Conservation (phyloP, 37 sponge, comb jelly and placozoan species). For the Beroe ovata region DNA sequence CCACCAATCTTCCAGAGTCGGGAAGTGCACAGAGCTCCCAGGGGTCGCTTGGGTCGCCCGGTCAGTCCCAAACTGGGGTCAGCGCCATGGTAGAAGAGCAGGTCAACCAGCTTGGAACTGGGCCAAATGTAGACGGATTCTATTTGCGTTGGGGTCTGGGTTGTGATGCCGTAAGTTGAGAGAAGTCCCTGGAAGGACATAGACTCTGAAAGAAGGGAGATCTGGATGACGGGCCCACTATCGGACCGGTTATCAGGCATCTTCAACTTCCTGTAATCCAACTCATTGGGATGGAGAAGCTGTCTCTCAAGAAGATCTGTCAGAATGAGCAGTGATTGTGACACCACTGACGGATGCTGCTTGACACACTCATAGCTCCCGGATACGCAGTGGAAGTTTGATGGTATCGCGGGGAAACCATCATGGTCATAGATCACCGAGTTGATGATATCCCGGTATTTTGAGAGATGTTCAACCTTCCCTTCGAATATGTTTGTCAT, state of each 20-base stretch:
- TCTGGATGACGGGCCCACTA: conserved; percentile 76
- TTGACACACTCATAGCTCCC: not conserved
- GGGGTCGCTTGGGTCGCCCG: conserved; percentile 83
- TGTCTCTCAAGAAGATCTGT: conserved; percentile 3
- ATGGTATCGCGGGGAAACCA: not conserved
- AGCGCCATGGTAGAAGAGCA: conserved; percentile 74
- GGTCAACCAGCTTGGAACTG: conserved; percentile 72
- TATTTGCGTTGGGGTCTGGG: conserved; percentile 86
- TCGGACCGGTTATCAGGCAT: not conserved
- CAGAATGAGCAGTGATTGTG: conserved; percentile 3
- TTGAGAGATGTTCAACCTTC: not conserved
- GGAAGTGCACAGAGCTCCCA: conserved; percentile 80
- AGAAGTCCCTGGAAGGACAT: conserved; percentile 80
- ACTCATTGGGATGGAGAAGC: conserved; percentile 1
- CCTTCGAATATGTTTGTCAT: conserved; percentile 33
- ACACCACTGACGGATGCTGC: not conserved
- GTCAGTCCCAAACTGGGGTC: conserved; percentile 78
- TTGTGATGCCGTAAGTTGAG: conserved; percentile 86
- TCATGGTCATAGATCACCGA: not conserved
- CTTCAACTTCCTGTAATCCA: not conserved
- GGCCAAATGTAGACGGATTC: conserved; percentile 79
- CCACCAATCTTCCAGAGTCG: conserved; percentile 79
- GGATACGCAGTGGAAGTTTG: not conserved
- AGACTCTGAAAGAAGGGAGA: conserved; percentile 85
- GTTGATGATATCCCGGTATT: not conserved